phyloP scores from a whole-genome alignment of 2,797 vertebrate genomes.

The Geotria australis region DNA sequence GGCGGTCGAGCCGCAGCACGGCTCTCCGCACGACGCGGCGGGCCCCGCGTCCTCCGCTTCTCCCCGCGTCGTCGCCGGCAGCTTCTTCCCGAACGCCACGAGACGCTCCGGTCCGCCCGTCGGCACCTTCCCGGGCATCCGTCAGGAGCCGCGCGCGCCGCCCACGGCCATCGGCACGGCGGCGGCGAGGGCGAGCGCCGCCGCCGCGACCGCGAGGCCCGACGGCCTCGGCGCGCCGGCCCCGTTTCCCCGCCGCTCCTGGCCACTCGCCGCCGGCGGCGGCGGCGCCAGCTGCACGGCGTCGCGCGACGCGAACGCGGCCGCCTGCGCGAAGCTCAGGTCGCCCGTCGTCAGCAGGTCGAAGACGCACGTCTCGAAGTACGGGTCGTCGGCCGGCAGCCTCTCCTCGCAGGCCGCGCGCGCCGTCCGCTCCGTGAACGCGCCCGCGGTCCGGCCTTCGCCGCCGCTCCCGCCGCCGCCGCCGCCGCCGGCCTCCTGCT shows the following conservation, averaged over 20 bases:
- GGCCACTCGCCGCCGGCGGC: conserved; percentile 61
- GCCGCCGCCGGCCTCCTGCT: conserved; percentile 1
- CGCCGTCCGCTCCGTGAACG: conserved; percentile 46
- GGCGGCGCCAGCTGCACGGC: conserved; percentile 73
- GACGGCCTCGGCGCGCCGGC: conserved; percentile 7
- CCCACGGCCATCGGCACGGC: neutral
- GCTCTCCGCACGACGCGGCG: too few species aligned
- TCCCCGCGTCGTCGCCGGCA: too few species aligned
- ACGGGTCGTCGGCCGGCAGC: conserved; percentile 76
- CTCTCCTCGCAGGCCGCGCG: conserved; percentile 63
- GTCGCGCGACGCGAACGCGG: conserved; percentile 81
- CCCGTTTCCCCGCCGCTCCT: conserved; percentile 22
- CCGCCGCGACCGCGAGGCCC: neutral
- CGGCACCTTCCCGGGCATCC: too few species aligned
- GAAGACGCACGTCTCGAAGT: conserved; percentile 87
- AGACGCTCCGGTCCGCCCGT: too few species aligned
- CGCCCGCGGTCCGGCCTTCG: conserved; percentile 3
- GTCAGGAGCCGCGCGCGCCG: too few species aligned
- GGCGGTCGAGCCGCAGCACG: too few species aligned
- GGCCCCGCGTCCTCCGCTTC: too few species aligned
- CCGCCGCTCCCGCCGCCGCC: conserved; percentile 5
- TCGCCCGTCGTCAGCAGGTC: conserved; percentile 80
- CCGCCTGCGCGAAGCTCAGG: conserved; percentile 85
- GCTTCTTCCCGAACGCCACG: too few species aligned
- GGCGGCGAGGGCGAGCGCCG: conserved; percentile 6